Conservation (phyloP, 2,888 invertebrate species). For the Drosophila formosana region DNA sequence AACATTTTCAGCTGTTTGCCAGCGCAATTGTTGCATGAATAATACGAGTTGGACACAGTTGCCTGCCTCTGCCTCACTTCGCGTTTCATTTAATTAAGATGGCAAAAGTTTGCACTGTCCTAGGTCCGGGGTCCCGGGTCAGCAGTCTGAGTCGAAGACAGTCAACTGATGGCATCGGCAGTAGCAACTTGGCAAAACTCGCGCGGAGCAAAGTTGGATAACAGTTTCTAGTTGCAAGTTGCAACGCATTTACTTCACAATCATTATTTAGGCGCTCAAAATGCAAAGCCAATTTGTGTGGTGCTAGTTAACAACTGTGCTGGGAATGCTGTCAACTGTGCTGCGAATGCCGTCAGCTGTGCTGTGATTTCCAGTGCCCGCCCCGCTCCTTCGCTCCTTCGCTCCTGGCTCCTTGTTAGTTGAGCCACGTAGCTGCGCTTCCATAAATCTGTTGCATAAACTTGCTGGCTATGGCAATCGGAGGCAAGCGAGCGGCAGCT, state of each 20-base stretch:
- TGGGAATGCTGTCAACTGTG: conserved; percentile 57
- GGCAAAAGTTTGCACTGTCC: conserved; percentile 35
- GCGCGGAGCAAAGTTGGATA: conserved; percentile 9
- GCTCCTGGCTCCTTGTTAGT: conserved; percentile 15
- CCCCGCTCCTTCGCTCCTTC: background rate
- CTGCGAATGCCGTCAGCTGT: conserved; percentile 9
- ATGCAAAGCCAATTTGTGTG: conserved; percentile 55
- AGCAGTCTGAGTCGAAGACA: background rate
- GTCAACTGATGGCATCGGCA: conserved; percentile 33
- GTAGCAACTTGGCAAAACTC: conserved; percentile 38
- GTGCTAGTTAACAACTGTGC: conserved; percentile 28
- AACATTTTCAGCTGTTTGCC: conserved; percentile 14
- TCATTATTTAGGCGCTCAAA: conserved; percentile 37
- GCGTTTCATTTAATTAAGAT: conserved; percentile 61
- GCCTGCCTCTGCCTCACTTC: conserved; percentile 29
- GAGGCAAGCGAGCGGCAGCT: conserved; percentile 22
- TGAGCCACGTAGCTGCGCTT: conserved; percentile 63
- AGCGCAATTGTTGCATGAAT: conserved; percentile 41
- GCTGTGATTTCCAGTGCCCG: background rate
- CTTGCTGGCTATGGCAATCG: conserved; percentile 34
- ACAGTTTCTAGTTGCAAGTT: conserved; percentile 29
- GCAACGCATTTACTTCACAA: conserved; percentile 42
- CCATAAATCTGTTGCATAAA: conserved; percentile 79
- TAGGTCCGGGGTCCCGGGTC: conserved; percentile 2
- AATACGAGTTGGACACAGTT: conserved; percentile 38